Evolutionary conservation across 1,140 invertebrate genomes (phyloP).

Genomic region (Nomia melanderi): DNA sequence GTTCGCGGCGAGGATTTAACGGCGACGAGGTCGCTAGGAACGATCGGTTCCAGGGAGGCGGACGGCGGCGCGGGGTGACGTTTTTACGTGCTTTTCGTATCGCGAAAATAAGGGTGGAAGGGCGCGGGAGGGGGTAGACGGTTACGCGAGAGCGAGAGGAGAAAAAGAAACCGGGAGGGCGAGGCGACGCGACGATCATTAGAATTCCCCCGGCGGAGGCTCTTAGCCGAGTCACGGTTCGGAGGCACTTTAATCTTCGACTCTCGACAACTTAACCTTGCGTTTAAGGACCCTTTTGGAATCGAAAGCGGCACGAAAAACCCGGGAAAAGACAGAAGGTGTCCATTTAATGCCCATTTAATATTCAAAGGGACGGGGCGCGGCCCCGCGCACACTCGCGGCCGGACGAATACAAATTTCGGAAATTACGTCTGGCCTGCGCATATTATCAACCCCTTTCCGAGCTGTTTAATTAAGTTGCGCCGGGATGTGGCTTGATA

Average conservation of each 20-base stretch:
- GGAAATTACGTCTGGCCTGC: not conserved
- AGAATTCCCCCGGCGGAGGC: constrained; percentile 62
- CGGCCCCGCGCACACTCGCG: not conserved
- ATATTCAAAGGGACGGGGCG: constrained; percentile 6
- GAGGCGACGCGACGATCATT: constrained; percentile 55
- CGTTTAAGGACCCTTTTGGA: constrained; percentile 54
- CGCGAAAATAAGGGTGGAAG: constrained; percentile 31
- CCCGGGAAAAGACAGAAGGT: constrained; percentile 4
- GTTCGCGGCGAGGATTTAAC: constrained; percentile 9
- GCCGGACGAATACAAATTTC: not conserved
- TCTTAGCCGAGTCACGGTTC: constrained; percentile 63
- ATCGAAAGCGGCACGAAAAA: constrained; percentile 11
- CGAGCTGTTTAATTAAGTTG: no score
- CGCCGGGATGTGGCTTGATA: no score
- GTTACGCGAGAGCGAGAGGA: not conserved
- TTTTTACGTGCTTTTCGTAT: constrained; percentile 38
- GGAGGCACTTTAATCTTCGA: constrained; percentile 73
- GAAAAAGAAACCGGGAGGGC: not conserved
- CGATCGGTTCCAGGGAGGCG: constrained; percentile 12
- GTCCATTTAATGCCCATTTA: constrained; percentile 22
- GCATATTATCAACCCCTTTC: no score
- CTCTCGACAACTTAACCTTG: constrained; percentile 69
- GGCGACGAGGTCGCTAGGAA: not conserved
- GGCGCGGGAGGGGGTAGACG: not conserved
- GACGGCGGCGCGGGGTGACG: not conserved